Conservation (phyloP, 2,797 vertebrate genomes). For the Percopsis omiscomaycus region DNA sequence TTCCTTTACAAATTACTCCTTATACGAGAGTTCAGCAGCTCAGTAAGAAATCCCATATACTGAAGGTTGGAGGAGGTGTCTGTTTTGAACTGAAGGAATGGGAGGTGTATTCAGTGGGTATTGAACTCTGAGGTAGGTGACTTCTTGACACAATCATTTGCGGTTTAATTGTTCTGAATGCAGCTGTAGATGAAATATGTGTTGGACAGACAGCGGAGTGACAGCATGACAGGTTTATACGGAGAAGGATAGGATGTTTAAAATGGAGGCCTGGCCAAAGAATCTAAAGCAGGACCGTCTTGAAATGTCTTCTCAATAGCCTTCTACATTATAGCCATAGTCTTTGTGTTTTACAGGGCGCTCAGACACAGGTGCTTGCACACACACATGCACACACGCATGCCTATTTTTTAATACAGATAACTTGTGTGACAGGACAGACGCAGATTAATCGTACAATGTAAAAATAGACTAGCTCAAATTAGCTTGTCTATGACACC, state of each 20-base stretch:
- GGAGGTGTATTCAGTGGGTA: slow-evolving; percentile 36
- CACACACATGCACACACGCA: background rate
- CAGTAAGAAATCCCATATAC: slow-evolving; percentile 45
- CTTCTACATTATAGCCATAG: background rate
- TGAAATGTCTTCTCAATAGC: slow-evolving; percentile 25
- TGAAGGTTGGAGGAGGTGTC: slow-evolving; percentile 20
- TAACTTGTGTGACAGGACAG: no score
- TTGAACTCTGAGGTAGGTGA: slow-evolving; percentile 57
- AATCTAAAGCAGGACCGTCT: slow-evolving; percentile 34
- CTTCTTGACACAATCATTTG: slow-evolving; percentile 40
- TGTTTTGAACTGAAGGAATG: slow-evolving; percentile 46
- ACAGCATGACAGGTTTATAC: slow-evolving; percentile 71
- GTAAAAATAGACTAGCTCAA: no score
- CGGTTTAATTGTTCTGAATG: slow-evolving; percentile 61
- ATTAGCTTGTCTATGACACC: no score
- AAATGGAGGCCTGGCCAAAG: slow-evolving; percentile 51
- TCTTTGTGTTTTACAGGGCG: background rate
- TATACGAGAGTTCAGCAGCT: slow-evolving; percentile 60
- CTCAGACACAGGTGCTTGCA: background rate
- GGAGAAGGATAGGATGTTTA: slow-evolving; percentile 53
- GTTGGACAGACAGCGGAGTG: slow-evolving; percentile 50
- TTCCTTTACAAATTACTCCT: slow-evolving; percentile 59
- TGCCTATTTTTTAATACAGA: no score
- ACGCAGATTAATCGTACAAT: no score
- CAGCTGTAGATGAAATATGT: slow-evolving; percentile 69